Evolutionary conservation across 1,140 invertebrate species (phyloP), one percentile per base, ranked within the genome.

Genomic region (Ylistrum balloti): DNA sequence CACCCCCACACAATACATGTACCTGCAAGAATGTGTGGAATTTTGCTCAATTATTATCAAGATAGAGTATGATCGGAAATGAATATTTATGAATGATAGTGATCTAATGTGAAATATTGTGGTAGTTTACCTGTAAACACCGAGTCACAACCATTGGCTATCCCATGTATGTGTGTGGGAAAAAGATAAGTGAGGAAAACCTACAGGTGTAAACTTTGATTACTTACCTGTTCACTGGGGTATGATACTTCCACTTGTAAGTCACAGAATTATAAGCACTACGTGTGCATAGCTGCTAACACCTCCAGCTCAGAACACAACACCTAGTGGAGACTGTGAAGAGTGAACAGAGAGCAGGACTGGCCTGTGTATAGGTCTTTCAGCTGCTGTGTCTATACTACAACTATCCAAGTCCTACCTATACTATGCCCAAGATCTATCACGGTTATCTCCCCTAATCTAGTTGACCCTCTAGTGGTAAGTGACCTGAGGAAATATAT

Each of bases 61-160:
- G 56, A 74, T 74, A 74, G n/a, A 74, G 56, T n/a, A 74, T 74
- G 56, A 74, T 74, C 56, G 56, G 56, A 74, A 74, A n/a, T 74
- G 56, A 74, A 74, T 74, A 28, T 74, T 28, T 74, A 74, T 74
- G 56, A 74, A 74, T 74, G 56, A 74, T 74, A 74, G n/a, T 74
- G 56, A 74, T 74, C 56, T 9, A 28, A 74, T 74, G 56, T 74
- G 15, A 74, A 74, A 74, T 74, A 38, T 38, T 38, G 35, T 38
- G 5, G 35, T 38, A 74, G 41, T 45, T 74, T 74, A 74, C 56
- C 56, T 74, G 56, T 74, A 74, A 74, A n/a, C 56, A n/a, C 1
- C 56, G 22, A 56, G 45, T 74, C 56, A 28, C 22, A 74, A 74
- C 56, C 28, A 5, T 28, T 74, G 17, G 22, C 56, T 74, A 74